phyloP scores from a whole-genome alignment of 2,888 invertebrate genomes.

The Archips crataeganus region DNA sequence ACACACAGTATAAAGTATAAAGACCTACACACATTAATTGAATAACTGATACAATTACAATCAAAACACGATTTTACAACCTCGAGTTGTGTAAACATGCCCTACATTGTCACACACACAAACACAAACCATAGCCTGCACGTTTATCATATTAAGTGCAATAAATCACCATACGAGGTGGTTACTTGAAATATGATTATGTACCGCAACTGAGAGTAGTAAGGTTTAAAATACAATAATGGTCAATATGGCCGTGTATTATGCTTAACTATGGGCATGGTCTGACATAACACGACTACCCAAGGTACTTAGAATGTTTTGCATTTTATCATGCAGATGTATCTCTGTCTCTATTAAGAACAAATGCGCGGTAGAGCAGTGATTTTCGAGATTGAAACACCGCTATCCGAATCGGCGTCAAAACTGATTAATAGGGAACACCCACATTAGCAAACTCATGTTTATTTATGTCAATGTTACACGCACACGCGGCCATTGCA shows the following conservation, averaged over 20 bases:
- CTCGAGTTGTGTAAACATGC: constrained; percentile 73
- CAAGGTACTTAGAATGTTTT: constrained; percentile 2
- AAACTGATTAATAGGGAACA: constrained; percentile 17
- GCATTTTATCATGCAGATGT: constrained; percentile 4
- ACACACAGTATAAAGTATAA: not conserved
- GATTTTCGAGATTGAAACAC: not conserved
- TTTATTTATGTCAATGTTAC: constrained; percentile 85
- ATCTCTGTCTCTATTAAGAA: not conserved
- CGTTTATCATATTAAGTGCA: constrained; percentile 66
- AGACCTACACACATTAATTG: constrained; percentile 11
- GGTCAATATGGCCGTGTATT: constrained; percentile 5
- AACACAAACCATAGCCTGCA: constrained; percentile 61
- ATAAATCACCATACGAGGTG: constrained; percentile 37
- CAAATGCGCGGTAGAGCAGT: no score
- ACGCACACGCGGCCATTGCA: constrained; percentile 57
- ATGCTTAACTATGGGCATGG: constrained; percentile 29
- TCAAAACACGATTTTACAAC: constrained; percentile 60
- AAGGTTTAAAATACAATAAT: constrained; percentile 11
- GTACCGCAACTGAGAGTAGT: not conserved
- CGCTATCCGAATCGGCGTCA: not conserved
- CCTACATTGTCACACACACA: constrained; percentile 70
- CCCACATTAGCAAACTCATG: constrained; percentile 50
- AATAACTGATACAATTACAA: constrained; percentile 60
- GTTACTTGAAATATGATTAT: not conserved
- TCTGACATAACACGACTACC: constrained; percentile 28